Conservation (phyloP, 2,113 vertebrate genomes). For the Variabilichromis moorii region DNA sequence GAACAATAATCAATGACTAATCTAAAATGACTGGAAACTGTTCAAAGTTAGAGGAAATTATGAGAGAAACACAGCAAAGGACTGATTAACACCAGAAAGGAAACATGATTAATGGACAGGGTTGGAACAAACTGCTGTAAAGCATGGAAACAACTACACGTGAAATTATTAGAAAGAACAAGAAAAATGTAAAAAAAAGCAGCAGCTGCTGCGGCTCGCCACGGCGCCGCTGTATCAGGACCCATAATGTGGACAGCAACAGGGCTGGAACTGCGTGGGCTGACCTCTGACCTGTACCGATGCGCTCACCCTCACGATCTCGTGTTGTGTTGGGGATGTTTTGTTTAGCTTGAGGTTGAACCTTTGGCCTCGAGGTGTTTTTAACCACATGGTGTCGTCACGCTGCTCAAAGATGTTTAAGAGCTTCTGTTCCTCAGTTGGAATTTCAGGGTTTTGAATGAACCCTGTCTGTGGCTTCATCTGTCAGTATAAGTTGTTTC, state of each 20-base stretch:
- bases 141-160: rapidly evolving
- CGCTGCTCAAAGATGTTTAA: not conserved
- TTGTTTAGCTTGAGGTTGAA: not conserved
- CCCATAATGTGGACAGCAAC: not conserved
- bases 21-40: not conserved
- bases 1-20: not conserved
- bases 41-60: not conserved
- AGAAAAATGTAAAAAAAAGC: not conserved
- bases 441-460: not conserved
- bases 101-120: not conserved
- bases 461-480: not conserved
- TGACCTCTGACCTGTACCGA: not conserved
- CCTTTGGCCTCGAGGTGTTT: not conserved
- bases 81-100: rapidly evolving
- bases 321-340: not conserved
- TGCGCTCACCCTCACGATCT: rapidly evolving
- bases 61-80: not conserved
- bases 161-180: not conserved
- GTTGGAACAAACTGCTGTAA: not conserved
- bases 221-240: not conserved
- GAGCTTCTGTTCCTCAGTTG: not conserved
- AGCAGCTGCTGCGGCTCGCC: not conserved
- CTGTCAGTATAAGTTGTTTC: not conserved
- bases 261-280: rapidly evolving
- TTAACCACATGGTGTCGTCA: not conserved